Percentiles rank a stretch among this genome's conserved stretches.
Evolutionary conservation across 2,797 vertebrate species (phyloP).

Genomic region (Typhlichthys eigenmanni): DNA sequence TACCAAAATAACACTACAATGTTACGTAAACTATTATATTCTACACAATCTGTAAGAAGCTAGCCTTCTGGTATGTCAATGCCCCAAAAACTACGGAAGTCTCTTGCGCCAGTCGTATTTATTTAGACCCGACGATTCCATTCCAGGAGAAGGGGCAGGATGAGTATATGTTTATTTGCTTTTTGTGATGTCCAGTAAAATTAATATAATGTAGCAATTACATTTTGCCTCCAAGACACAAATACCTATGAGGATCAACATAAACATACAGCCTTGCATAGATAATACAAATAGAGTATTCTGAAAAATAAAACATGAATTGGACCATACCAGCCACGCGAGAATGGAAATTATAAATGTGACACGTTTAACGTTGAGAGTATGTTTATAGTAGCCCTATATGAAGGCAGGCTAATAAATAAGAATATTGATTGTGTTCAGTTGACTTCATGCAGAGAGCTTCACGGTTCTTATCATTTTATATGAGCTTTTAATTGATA

Average conservation of each 20-base stretch:
- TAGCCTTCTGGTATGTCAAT: conserved; percentile 36
- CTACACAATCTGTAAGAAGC: conserved; percentile 5
- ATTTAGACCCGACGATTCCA: conserved; percentile 57
- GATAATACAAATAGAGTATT: background rate
- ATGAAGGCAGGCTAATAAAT: too few species aligned
- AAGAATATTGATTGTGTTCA: background rate
- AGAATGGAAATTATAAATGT: conserved; percentile 16
- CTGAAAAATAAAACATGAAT: conserved; percentile 18
- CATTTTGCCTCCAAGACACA: too few species aligned
- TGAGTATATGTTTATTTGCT: background rate
- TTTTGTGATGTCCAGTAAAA: background rate
- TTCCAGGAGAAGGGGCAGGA: conserved; percentile 1
- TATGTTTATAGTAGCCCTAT: too few species aligned
- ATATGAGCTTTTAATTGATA: too few species aligned
- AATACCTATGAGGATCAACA: background rate
- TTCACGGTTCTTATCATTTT: too few species aligned
- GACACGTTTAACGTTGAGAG: background rate
- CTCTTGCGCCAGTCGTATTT: conserved; percentile 29
- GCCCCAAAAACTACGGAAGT: conserved; percentile 57
- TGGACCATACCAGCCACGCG: conserved; percentile 32
- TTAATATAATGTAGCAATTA: too few species aligned
- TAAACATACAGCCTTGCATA: background rate
- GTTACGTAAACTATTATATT: conserved; percentile 22
- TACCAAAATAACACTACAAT: conserved; percentile 14
- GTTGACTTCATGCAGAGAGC: too few species aligned